These are phyloP conservation scores for Zaprionus davidi DNA, from an alignment of 1,140 invertebrate species.

Conservation along the genomic window DNA sequence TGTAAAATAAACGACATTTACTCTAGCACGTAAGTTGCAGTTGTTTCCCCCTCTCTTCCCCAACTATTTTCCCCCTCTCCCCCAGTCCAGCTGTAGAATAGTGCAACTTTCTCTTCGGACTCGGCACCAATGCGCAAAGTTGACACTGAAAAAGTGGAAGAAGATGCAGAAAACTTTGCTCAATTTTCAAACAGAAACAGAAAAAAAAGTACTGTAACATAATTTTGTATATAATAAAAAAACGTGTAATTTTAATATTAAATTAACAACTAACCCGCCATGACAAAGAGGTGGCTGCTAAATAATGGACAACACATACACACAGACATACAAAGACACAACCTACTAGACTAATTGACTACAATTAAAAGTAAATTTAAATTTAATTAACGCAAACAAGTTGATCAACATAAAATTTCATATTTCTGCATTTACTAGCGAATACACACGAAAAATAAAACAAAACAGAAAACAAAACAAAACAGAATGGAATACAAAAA, in stretches of 20 bases:
- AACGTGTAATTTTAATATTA: conserved; percentile 68
- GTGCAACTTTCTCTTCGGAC: background rate
- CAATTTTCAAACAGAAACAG: conserved; percentile 59
- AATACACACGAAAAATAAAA: conserved; percentile 50
- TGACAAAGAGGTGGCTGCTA: conserved; percentile 6
- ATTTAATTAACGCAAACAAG: conserved; percentile 49
- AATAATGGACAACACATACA: conserved; percentile 30
- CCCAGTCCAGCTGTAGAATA: background rate
- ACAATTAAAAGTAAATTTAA: conserved; percentile 66
- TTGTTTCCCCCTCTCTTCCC: conserved; percentile 1
- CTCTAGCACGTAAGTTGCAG: conserved; percentile 66
- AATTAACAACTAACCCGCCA: conserved; percentile 4
- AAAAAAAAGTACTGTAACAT: conserved; percentile 62
- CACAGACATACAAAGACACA: conserved; percentile 26
- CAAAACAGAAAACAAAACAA: conserved; percentile 11
- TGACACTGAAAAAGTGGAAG: conserved; percentile 2
- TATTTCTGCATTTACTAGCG: conserved; percentile 83
- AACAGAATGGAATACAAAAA: conserved; percentile 31
- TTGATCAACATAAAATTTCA: conserved; percentile 73
- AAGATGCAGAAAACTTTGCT: conserved; percentile 57
- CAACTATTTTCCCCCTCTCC: no score
- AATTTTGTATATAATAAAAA: conserved; percentile 77
- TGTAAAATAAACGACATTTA: conserved; percentile 68
- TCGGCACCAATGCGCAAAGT: conserved; percentile 34
- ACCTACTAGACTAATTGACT: conserved; percentile 76